Evolutionary conservation across 2,113 vertebrate species (phyloP).

Genomic region (Spilogale gracilis): DNA sequence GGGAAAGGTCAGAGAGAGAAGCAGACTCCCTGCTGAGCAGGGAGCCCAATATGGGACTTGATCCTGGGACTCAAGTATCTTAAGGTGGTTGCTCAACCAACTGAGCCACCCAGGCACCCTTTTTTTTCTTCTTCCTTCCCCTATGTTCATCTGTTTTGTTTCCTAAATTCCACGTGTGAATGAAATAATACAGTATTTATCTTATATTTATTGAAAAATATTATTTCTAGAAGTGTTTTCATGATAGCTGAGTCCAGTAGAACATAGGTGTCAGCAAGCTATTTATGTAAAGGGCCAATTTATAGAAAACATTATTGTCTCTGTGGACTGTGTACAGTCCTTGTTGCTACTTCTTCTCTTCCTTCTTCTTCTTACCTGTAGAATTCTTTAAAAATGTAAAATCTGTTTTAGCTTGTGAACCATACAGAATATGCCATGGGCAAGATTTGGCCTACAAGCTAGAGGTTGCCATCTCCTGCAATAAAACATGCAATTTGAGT

Average conservation of each 20-base stretch:
- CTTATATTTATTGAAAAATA: not conserved
- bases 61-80: no score
- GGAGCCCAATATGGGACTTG: no score
- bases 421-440: not conserved
- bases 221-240: slow-evolving; percentile 19
- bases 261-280: not conserved
- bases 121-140: not conserved
- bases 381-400: slow-evolving; percentile 12
- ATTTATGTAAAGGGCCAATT: not conserved
- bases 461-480: not conserved
- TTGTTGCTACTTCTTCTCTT: not conserved
- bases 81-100: no score
- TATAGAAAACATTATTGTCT: not conserved
- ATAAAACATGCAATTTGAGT: not conserved
- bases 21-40: no score
- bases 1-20: no score
- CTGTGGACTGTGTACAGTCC: not conserved
- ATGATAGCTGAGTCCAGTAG: not conserved
- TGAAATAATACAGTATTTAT: not conserved
- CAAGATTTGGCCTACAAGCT: not conserved
- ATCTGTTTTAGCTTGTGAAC: not conserved
- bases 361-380: not conserved
- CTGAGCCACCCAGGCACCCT: no score
- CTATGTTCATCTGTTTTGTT: not conserved
- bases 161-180: not conserved